phyloP scores from a whole-genome alignment of 2,888 invertebrate genomes.

The Brachyopa scutellaris region DNA sequence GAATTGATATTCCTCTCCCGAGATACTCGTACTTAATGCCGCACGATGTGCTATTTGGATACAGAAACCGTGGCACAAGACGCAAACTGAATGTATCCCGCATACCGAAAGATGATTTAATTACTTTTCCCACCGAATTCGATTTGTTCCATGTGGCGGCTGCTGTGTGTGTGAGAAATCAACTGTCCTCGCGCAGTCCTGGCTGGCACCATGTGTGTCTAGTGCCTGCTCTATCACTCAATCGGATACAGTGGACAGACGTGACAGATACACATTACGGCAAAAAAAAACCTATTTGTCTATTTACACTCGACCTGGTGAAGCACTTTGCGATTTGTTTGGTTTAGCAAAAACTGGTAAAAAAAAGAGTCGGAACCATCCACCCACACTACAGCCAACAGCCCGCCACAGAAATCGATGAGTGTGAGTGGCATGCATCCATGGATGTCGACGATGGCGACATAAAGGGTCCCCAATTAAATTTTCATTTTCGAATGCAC shows the following conservation, averaged over 20 bases:
- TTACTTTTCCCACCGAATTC: slow-evolving; percentile 65
- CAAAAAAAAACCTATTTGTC: slow-evolving; percentile 11
- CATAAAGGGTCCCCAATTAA: slow-evolving; percentile 70
- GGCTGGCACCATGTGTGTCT: neutral
- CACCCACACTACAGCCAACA: slow-evolving; percentile 27
- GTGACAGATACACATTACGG: slow-evolving; percentile 30
- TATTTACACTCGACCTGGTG: slow-evolving; percentile 55
- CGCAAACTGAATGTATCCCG: slow-evolving; percentile 48
- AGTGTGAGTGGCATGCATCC: slow-evolving; percentile 52
- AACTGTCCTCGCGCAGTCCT: neutral
- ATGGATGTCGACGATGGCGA: slow-evolving; percentile 65
- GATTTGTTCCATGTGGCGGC: slow-evolving; percentile 45
- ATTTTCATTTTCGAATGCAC: slow-evolving; percentile 72
- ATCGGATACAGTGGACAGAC: slow-evolving; percentile 39
- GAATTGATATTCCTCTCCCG: slow-evolving; percentile 57
- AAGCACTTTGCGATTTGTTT: slow-evolving; percentile 61
- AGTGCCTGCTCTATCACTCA: slow-evolving; percentile 47
- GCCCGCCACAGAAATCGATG: slow-evolving; percentile 1
- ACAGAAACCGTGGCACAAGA: slow-evolving; percentile 1
- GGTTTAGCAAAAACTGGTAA: slow-evolving; percentile 51
- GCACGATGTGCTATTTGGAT: neutral
- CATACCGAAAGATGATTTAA: slow-evolving; percentile 61
- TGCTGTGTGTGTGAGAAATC: slow-evolving; percentile 13
- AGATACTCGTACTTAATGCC: slow-evolving; percentile 37
- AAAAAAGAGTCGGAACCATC: slow-evolving; percentile 66